Evolutionary conservation across 92 coral and sea anemone genomes (phyloP).

Genomic region (Porites rus): DNA sequence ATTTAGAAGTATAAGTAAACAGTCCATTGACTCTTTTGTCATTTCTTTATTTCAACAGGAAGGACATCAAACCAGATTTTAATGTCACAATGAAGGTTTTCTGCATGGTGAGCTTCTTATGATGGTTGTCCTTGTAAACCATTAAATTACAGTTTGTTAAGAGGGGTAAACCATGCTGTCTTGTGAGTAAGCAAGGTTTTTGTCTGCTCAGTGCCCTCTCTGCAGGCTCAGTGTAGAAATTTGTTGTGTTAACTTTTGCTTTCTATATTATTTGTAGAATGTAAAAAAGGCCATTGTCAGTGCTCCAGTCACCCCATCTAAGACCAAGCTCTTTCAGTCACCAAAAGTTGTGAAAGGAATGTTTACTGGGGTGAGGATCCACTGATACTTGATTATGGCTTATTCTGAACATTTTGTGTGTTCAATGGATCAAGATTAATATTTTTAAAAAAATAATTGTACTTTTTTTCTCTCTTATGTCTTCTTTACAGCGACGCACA

Average conservation of each 20-base stretch:
- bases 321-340: constrained; percentile 83
- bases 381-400: background rate
- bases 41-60: constrained; percentile 46
- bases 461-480: background rate
- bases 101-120: constrained; percentile 78
- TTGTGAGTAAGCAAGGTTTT: no score
- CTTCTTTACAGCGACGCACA: constrained; percentile 65
- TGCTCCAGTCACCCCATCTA: constrained; percentile 55
- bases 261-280: constrained; percentile 54
- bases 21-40: background rate
- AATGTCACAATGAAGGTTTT: constrained; percentile 75
- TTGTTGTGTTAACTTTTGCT: no score
- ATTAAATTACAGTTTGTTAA: background rate
- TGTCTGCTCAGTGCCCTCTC: no score
- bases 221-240: no score
- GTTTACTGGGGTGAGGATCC: constrained; percentile 31
- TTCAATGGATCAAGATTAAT: no score
- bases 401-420: background rate
- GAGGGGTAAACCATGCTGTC: background rate
- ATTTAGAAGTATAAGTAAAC: background rate
- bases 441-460: background rate
- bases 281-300: constrained; percentile 64
- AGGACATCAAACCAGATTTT: constrained; percentile 84
- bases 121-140: background rate
- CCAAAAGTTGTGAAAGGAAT: constrained; percentile 81